phyloP scores from a whole-genome alignment of 2,888 invertebrate species.

The Cotesia congregata region DNA sequence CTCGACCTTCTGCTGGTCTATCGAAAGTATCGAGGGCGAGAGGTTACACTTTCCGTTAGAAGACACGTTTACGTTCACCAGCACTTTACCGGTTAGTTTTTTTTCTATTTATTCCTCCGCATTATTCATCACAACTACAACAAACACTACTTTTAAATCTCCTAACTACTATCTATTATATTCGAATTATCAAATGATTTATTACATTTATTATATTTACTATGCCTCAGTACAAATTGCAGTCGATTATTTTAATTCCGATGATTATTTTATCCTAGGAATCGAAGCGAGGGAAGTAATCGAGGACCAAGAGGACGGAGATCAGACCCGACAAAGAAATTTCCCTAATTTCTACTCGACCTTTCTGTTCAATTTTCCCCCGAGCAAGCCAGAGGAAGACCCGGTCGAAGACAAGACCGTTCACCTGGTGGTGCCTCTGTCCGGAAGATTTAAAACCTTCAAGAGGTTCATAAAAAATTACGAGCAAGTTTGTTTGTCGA shows the following conservation, averaged over 20 bases:
- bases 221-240: no score
- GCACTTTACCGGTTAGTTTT: conserved; percentile 80
- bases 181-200: no score
- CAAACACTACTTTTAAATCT: no score
- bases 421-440: conserved; percentile 87
- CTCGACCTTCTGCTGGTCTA: conserved; percentile 93
- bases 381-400: conserved; percentile 42
- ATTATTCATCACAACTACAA: no score
- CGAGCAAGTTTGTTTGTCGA: conserved; percentile 81
- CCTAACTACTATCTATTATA: no score
- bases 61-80: conserved; percentile 95
- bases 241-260: neutral
- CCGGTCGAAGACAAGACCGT: conserved; percentile 71
- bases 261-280: conserved; percentile 68
- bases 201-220: no score
- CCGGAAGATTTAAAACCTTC: conserved; percentile 87
- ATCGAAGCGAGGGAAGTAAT: conserved; percentile 76
- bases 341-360: conserved; percentile 59
- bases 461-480: conserved; percentile 87
- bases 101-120: neutral
- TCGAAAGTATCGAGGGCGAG: conserved; percentile 90
- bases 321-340: conserved; percentile 58
- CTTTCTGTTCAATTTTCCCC: conserved; percentile 55
- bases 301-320: conserved; percentile 71
- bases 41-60: conserved; percentile 95